phyloP scores from a whole-genome alignment of 2,888 invertebrate genomes.

The Folsomia candida region DNA sequence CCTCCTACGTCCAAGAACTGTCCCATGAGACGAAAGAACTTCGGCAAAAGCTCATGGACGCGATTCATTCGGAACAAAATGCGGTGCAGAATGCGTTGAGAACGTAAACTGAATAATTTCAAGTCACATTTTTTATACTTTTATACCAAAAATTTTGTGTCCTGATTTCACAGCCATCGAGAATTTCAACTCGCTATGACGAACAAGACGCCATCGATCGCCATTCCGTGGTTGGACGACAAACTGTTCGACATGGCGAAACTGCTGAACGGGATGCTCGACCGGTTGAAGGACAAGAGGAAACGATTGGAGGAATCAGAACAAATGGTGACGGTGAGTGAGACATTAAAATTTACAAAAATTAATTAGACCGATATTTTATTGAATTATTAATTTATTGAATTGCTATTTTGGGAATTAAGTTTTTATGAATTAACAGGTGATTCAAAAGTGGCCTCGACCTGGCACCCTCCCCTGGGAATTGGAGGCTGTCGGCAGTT shows the following conservation, averaged over 20 bases:
- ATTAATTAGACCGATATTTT: too few species aligned
- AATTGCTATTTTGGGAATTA: too few species aligned
- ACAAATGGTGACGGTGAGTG: constrained; percentile 39
- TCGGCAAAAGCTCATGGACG: constrained; percentile 41
- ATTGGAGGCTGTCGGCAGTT: constrained; percentile 30
- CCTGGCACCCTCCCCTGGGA: constrained; percentile 48
- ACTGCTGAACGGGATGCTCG: constrained; percentile 42
- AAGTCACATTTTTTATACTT: too few species aligned
- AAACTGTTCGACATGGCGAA: constrained; percentile 49
- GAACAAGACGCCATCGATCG: constrained; percentile 35
- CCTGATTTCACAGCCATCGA: constrained; percentile 27
- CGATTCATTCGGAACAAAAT: constrained; percentile 41
- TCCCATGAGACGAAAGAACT: constrained; percentile 42
- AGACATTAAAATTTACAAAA: too few species aligned
- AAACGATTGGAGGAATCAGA: constrained; percentile 44
- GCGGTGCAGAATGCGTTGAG: constrained; percentile 49
- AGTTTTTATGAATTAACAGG: too few species aligned
- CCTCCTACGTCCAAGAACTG: constrained; percentile 43
- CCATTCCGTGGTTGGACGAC: constrained; percentile 49
- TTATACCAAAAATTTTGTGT: too few species aligned
- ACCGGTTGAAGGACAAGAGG: constrained; percentile 42
- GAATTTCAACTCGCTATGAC: constrained; percentile 48
- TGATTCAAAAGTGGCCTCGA: constrained; percentile 36
- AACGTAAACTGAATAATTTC: too few species aligned
- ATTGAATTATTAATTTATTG: too few species aligned